Base-by-base conservation (phyloP, 2,888 invertebrate species). In the Sesia bembeciformis region DNA sequence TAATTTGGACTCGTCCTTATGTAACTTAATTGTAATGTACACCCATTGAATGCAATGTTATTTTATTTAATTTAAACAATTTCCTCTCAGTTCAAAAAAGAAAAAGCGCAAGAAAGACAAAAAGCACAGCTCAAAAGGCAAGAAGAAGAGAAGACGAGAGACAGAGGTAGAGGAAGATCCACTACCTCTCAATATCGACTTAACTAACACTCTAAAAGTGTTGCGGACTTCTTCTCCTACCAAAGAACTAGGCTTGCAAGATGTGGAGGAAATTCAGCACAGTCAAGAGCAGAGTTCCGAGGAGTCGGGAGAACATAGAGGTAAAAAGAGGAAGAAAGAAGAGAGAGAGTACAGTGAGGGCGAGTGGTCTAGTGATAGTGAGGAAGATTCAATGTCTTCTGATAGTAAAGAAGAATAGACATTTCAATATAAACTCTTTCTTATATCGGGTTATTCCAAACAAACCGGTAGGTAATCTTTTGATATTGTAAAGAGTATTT, bases 291-390 rank as follows among this genome's bases (percentile, higher is more conserved):
- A 72, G 0, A 72, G 76, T 0, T 71, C 75, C 0, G 63, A 57
- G 41, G 65, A 58, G 49, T 66, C 60, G 53, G 60, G 54, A 51
- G 52, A 60, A 58, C 59, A 52, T 53, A 39, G 53, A 49, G 52
- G 53, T 57, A 52, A 43, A 58, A 60, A 64, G 60, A 70, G 58
- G 62, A 76, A 67, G 62, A 80, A 72, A 62, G 76, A 64, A 58
- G 76, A 66, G 53, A 70, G 78, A 49, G 76, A 84, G 59, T 87
- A 88, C 57, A 88, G 88, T 51, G 89, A 89, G 57, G 89, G 89
- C 5, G 89, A 89, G 73, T 88, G 88, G 88, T 87, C 87, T 1
- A 86, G 84, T 58, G 86, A 88, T 54, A 85, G 78, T 51, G 80
- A 78, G 46, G 76, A 63, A 0, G 81, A 82, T 55, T 86, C 86